phyloP scores from a whole-genome alignment of 2,888 invertebrate species.

The Druceiella hillmani region DNA sequence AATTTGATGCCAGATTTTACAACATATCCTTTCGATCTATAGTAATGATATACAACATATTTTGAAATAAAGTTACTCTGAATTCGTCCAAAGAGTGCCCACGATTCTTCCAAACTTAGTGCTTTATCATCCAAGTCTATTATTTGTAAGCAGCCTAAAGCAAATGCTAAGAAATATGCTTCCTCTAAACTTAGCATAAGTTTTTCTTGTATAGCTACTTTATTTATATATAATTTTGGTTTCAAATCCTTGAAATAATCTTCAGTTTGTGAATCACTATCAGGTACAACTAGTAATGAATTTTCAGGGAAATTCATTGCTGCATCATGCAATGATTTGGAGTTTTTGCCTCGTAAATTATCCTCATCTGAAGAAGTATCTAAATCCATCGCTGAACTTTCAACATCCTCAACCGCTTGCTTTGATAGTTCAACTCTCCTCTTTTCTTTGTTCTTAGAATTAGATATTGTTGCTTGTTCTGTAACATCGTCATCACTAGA shows the following conservation, averaged over 20 bases:
- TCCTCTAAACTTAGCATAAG: conserved; percentile 69
- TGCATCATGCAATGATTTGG: too few species aligned
- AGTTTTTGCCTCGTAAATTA: too few species aligned
- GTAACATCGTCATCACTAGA: conserved; percentile 40
- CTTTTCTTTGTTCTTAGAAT: conserved; percentile 3
- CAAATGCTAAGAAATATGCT: conserved; percentile 67
- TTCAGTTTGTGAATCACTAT: conserved; percentile 60
- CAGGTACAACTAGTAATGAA: conserved; percentile 56
- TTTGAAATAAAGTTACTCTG: conserved; percentile 59
- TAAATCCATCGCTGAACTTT: too few species aligned
- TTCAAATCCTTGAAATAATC: conserved; percentile 56
- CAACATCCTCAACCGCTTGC: too few species aligned
- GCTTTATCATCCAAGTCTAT: conserved; percentile 44
- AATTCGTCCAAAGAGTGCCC: conserved; percentile 52
- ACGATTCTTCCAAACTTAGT: conserved; percentile 48
- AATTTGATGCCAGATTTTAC: conserved; percentile 85
- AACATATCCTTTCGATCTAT: conserved; percentile 85
- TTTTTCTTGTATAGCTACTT: conserved; percentile 55
- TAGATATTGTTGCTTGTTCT: conserved; percentile 26
- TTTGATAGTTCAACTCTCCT: too few species aligned
- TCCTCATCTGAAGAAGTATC: too few species aligned
- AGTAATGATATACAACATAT: conserved; percentile 80
- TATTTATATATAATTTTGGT: conserved; percentile 55
- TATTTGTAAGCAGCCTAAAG: conserved; percentile 62
- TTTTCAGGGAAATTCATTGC: conserved; percentile 15